Evolutionary conservation across 2,113 vertebrate species (phyloP), one percentile per base, ranked within the genome.

Genomic region (Neogale vison): DNA sequence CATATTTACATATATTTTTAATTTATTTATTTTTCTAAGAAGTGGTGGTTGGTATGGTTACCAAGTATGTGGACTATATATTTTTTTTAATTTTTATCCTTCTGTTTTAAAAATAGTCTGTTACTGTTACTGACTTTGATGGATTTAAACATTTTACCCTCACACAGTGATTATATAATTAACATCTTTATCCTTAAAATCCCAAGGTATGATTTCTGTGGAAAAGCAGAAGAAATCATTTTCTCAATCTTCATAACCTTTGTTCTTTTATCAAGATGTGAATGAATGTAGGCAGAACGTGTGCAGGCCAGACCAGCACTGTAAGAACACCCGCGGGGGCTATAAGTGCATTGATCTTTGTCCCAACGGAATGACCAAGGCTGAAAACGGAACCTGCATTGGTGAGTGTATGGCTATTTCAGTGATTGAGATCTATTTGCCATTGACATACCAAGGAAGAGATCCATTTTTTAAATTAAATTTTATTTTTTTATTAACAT

Each of bases 311-410:
- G 99, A 99, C 93, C 99, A 99, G 94, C 99, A 99, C 95, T 99
- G 99, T 97, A 99, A 99, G 98, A 99, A 99, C 97, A 99, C 99
- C 3, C 99, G 99, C 0, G 99, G 99, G 11, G 99, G 99, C 95
- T 99, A 99, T 96, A 99, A 99, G 94, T 99, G 99, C 98, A 99
- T 99, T 59, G 99, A 99, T 96, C 99, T 99, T 92, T 99, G 99
- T 97, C 99, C 99, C 21, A 99, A n/a, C 21, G 99, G 99, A 63
- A 99, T 99, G 99, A 99, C 99, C 96, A 99, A 99, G 98, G 98
- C 98, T 59, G 99, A 98, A 93, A 99, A 99, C 2, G 99, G 99
- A 88, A 99, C 99, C 3, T 99, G 99, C 90, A 67, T 99, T 87
- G 99, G 99, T 99, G 96, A 99, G 99, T 99, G 67, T 29, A 55